phyloP scores from a whole-genome alignment of 1,140 invertebrate genomes.

The Calephelis virginiensis region DNA sequence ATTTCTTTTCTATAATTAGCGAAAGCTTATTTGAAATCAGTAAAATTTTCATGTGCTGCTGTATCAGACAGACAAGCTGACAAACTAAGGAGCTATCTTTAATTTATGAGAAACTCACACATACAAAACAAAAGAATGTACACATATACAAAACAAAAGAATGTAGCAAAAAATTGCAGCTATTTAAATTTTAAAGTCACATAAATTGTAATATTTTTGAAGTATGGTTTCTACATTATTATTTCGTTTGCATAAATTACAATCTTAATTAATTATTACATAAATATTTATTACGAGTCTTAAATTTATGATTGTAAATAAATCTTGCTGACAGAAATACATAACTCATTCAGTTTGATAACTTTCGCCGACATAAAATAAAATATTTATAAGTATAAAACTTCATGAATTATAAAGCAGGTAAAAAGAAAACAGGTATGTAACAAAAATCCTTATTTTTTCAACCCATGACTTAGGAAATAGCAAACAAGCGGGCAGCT shows the following conservation, averaged over 20 bases:
- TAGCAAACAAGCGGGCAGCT: too few relatives aligned
- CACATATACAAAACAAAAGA: not conserved
- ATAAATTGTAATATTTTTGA: not conserved
- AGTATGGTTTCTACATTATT: not conserved
- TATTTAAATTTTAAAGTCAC: not conserved
- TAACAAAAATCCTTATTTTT: too few relatives aligned
- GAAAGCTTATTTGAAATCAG: too few relatives aligned
- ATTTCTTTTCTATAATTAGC: too few relatives aligned
- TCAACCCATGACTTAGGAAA: too few relatives aligned
- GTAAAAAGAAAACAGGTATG: too few relatives aligned
- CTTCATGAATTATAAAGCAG: not conserved
- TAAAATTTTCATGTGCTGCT: too few relatives aligned
- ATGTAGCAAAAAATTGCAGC: too few relatives aligned
- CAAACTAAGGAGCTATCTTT: too few relatives aligned
- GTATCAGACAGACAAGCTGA: too few relatives aligned
- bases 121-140: too few relatives aligned
- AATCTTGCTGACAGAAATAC: slow-evolving; percentile 12
- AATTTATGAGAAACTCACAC: not conserved
- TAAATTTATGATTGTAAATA: slow-evolving; percentile 5
- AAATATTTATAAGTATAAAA: not conserved
- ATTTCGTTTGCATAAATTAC: slow-evolving; percentile 8
- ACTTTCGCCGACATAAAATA: not conserved
- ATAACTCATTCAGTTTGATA: slow-evolving; percentile 3
- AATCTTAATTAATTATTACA: slow-evolving; percentile 9
- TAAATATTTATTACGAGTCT: slow-evolving; percentile 10